phyloP scores from a whole-genome alignment of 1,140 invertebrate genomes.

The Pogonognathellus flavescens region DNA sequence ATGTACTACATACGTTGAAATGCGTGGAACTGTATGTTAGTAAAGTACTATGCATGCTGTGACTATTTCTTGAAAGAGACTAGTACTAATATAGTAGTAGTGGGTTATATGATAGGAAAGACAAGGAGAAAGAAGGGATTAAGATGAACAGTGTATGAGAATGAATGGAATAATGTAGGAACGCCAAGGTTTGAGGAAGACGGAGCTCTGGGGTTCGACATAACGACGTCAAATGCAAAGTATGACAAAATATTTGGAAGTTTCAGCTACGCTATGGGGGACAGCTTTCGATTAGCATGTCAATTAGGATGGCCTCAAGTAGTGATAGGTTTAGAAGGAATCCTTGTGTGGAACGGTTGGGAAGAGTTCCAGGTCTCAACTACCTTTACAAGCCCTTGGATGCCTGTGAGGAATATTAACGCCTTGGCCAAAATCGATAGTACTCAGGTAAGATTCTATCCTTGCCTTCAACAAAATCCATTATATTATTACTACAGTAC shows the following conservation, averaged over 20 bases:
- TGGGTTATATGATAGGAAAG: not conserved
- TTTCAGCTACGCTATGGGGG: slow-evolving; percentile 65
- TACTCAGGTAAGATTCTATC: slow-evolving; percentile 61
- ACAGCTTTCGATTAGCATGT: slow-evolving; percentile 61
- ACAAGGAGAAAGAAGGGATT: slow-evolving; percentile 10
- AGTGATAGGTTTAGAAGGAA: slow-evolving; percentile 63
- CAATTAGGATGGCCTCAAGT: slow-evolving; percentile 65
- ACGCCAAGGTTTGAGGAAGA: slow-evolving; percentile 66
- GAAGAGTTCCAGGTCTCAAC: slow-evolving; percentile 63
- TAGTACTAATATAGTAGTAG: too few relatives aligned
- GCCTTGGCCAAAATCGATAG: slow-evolving; percentile 64
- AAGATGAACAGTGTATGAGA: slow-evolving; percentile 12
- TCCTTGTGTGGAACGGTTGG: slow-evolving; percentile 64
- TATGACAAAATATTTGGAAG: slow-evolving; percentile 67
- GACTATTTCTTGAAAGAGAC: too few relatives aligned
- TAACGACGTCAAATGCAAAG: slow-evolving; percentile 63
- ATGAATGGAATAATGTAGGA: slow-evolving; percentile 54
- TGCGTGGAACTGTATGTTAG: too few relatives aligned
- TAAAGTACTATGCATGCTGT: too few relatives aligned
- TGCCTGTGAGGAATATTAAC: slow-evolving; percentile 65
- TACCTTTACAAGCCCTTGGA: slow-evolving; percentile 65
- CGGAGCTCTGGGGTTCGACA: slow-evolving; percentile 65
- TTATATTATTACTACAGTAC: not conserved
- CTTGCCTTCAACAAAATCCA: slow-evolving; percentile 2
- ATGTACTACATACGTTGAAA: too few relatives aligned